phyloP scores from a whole-genome alignment of 2,888 invertebrate genomes.

The Nematopogon swammerdamellus region DNA sequence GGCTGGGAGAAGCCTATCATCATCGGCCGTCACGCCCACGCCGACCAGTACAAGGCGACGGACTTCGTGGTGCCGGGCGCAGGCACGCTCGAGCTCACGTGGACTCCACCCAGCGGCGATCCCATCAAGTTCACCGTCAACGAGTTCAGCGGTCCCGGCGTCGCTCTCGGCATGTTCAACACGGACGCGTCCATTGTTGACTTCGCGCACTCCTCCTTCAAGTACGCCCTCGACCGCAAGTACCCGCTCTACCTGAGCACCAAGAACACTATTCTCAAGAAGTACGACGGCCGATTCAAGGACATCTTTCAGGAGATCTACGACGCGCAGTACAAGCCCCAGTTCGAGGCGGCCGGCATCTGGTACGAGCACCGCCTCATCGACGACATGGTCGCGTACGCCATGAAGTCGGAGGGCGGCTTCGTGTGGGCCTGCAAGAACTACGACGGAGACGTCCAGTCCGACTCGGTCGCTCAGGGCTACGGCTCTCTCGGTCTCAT shows the following conservation, averaged over 20 bases:
- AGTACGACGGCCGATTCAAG: conserved; percentile 95
- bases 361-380: conserved; percentile 99
- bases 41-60: conserved; percentile 96
- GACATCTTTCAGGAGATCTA: conserved; percentile 97
- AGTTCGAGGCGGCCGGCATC: conserved; percentile 81
- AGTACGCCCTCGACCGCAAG: conserved; percentile 79
- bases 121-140: conserved; percentile 74
- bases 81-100: conserved; percentile 84
- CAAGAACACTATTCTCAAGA: conserved; percentile 95
- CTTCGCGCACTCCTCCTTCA: conserved; percentile 94
- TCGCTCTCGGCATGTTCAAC: conserved; percentile 95
- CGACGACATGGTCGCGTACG: conserved; percentile 98
- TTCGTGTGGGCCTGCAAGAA: conserved; percentile 99
- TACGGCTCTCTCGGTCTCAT: conserved; percentile 95
- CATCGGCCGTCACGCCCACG: conserved; percentile 98
- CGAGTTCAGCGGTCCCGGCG: conserved; percentile 83
- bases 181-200: conserved; percentile 91
- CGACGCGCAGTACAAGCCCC: conserved; percentile 77
- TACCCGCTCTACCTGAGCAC: conserved; percentile 94
- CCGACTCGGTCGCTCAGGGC: conserved; percentile 97
- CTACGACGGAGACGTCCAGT: conserved; percentile 99
- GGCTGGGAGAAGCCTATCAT: conserved; percentile 97
- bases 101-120: conserved; percentile 64
- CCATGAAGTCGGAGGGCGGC: conserved; percentile 97
- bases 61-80: conserved; percentile 93